Base-by-base conservation (phyloP, 2,797 vertebrate species). In the Hapalemur alaotrensis region DNA sequence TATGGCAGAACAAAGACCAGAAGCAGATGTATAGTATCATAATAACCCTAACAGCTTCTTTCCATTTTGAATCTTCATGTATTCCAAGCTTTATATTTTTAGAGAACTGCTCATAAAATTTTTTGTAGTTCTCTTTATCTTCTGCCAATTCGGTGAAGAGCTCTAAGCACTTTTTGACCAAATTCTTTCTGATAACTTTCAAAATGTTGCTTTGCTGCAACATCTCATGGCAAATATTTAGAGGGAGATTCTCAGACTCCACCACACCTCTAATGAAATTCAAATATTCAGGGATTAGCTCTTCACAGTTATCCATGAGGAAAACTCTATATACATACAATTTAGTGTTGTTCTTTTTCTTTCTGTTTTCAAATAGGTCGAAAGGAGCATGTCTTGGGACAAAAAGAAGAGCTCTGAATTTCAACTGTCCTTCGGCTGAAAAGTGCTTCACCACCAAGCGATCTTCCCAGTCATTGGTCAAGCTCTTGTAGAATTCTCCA, bases 271-370 rank as follows among this genome's bases (percentile, higher is more conserved):
- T 99, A 96, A 99, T 99, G 97, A 99, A 99, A 96, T 99, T 99
- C 95, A 99, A 99, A 46, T 99, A 99, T 22, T 99, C 99, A 1
- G 99, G 99, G 91, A 99, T 99, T 30, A 99, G 98, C 10, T 99
- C 99, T 52, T 99, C 99, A 0, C 99, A 99, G 98, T 99, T 99
- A 97, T 99, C 99, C 99, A 99, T 99, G 97, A 99, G 99, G 96
- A 99, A 99, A 52, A 99, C 99, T 91, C 99, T 99, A 95, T 99
- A 99, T n/a, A 99, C 99, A 0, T 99, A 99, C 69, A 99, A 94
- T 97, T 99, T 99, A 54, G 20, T 99, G 83, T 99, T 99, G 95
- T 99, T 99, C 92, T 99, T 99, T 96, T 99, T 99, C 97, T 99
- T 99, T 95, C 99, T 99, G 98, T 99, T 99, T 50, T 99, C 99